Evolutionary conservation across 2,113 vertebrate genomes (phyloP).

Genomic region (Aplodontia rufa): DNA sequence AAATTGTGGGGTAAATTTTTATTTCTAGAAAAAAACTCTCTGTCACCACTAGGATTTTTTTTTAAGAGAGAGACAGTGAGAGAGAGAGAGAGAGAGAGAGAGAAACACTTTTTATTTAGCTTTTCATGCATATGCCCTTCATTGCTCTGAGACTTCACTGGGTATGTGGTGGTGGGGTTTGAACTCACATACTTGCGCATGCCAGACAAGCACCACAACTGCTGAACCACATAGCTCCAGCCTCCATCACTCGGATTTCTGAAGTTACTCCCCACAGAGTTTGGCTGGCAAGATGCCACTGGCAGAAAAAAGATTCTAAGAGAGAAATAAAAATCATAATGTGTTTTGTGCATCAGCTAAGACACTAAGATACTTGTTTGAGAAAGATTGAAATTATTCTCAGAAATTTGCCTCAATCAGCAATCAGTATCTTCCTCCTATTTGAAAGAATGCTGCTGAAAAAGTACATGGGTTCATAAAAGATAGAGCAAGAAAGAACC

Average conservation of each 20-base stretch:
- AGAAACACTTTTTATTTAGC: no score
- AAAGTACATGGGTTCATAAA: background rate
- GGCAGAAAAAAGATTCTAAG: background rate
- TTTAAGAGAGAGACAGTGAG: no score
- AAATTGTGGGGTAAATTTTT: constrained; percentile 38
- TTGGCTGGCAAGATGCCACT: background rate
- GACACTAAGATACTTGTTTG: background rate
- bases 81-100: no score
- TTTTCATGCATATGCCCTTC: no score
- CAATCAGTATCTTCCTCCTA: background rate
- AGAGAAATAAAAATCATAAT: background rate
- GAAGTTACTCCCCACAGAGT: background rate
- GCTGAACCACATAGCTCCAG: no score
- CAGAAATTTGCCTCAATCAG: constrained; percentile 21
- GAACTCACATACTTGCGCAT: no score
- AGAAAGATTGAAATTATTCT: constrained; percentile 9
- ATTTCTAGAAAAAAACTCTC: constrained; percentile 33
- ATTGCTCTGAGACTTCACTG: no score
- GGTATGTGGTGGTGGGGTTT: no score
- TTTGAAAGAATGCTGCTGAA: background rate
- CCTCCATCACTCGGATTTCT: constrained; percentile 46
- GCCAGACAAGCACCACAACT: no score
- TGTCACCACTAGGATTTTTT: no score
- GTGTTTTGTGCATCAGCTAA: background rate
- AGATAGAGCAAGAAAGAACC: background rate